Evolutionary conservation across 2,888 invertebrate genomes (phyloP).

Genomic region (Eledone cirrhosa): DNA sequence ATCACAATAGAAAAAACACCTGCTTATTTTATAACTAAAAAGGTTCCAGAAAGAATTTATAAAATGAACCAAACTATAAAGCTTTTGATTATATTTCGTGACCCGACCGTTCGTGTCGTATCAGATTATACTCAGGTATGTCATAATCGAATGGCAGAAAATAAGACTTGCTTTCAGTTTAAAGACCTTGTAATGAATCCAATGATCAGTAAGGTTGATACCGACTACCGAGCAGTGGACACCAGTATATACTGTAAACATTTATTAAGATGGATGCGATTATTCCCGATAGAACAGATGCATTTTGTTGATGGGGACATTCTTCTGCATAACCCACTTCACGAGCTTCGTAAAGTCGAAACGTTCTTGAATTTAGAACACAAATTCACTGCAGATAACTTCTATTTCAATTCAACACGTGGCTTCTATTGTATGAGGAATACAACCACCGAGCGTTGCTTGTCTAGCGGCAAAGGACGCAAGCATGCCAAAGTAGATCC

Average conservation of each 20-base stretch:
- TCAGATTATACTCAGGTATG: conserved; percentile 95
- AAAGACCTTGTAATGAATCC: conserved; percentile 66
- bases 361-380: conserved; percentile 60
- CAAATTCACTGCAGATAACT: conserved; percentile 74
- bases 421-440: conserved; percentile 90
- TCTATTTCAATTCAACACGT: conserved; percentile 96
- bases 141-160: conserved; percentile 69
- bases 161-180: conserved; percentile 61
- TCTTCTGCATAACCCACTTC: conserved; percentile 59
- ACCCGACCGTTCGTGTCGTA: conserved; percentile 94
- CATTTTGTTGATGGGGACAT: conserved; percentile 82
- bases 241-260: conserved; percentile 72
- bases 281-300: conserved; percentile 90
- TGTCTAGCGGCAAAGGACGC: conserved; percentile 87
- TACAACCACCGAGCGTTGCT: conserved; percentile 76
- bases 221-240: conserved; percentile 68
- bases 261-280: conserved; percentile 89
- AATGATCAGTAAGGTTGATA: conserved; percentile 65
- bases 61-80: conserved; percentile 92
- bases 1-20: conserved; percentile 98
- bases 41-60: conserved; percentile 91
- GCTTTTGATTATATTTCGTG: conserved; percentile 90
- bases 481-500: conserved; percentile 87
- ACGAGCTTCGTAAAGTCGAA: conserved; percentile 60
- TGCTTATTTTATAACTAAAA: conserved; percentile 94